Evolutionary conservation across 2,797 vertebrate genomes (phyloP), one percentile per base, ranked within the genome.

Genomic region (Lepilemur septentrionalis): DNA sequence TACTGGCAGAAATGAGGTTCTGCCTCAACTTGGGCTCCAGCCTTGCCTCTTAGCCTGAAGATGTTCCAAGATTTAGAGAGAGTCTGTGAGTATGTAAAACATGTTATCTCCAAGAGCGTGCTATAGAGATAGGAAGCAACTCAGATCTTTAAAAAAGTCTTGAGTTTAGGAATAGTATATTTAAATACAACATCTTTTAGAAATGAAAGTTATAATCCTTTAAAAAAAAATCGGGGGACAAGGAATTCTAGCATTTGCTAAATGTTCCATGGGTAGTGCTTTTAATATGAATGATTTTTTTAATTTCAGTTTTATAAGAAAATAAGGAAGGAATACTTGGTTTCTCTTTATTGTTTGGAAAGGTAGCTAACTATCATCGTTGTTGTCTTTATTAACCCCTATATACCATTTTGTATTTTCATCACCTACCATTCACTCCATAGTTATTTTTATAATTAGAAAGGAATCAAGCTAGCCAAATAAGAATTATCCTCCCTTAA

Each of bases 311-410:
- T 43, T 61, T 78, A 50, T 75, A 52, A n/a, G n/a, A 82, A 96
- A 82, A 57, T 43, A 72, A n/a, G 55, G 17, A 70, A 41, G 20
- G 7, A 76, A 63, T 38, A 43, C 13, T 90, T 95, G 38, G 8
- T 82, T 67, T 73, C 13, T 86, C n/a, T 95, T 78, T 59, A 84
- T 84, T 92, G 43, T 87, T 81, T 90, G 48, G 17, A 76, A 85
- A 72, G 25, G 18, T 55, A 61, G 43, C 25, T 85, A 75, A 80
- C 70, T 92, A 70, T 63, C 11, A 15, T 85, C 35, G 20, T n/a
- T 65, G 35, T 43, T 94, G 35, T 32, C 67, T 72, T 95, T 93
- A 14, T 80, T 78, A 82, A 90, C 7, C 1, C 43, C 59, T 41
- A 0, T n/a, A 13, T 81, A 10, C 7, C n/a, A 76, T 79, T 89